Evolutionary conservation across 2,888 invertebrate genomes (phyloP), one percentile per base, ranked within the genome.

Genomic region (Meloe dianella): DNA sequence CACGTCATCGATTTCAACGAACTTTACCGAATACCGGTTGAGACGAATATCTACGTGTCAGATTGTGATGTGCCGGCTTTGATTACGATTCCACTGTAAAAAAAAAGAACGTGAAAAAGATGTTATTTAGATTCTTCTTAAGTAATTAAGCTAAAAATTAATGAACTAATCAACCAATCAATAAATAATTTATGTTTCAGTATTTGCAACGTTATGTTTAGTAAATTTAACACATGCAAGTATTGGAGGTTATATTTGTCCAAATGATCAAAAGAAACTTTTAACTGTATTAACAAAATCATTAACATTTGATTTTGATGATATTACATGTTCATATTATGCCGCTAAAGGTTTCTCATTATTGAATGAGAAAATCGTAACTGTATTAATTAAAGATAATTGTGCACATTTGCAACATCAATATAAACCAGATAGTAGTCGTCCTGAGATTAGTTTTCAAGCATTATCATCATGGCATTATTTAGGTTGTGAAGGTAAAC

Each of bases 331-430:
- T 5, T 82, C 92, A 32, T 92, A 94, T 80, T 92, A 92, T 85
- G 90, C 92, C 3, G 86, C 91, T 0, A 86, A 90, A 63, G 96
- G 95, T 58, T 87, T 91, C 64, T 89, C 88, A 73, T 84, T 90
- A 57, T 84, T 94, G 1, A 90, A 89, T 74, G 87, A 88, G 72
- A 82, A 87, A 14, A 81, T 91, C 67, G 88, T 86, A 47, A 85
- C 74, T 59, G 87, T 78, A 78, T 80, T 85, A 58, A 86, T 83
- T 67, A 79, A 73, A 70, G 89, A 79, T 86, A 90, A 85, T 83
- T 84, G 84, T 71, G 74, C 75, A 41, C 77, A 78, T 65, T 64
- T 83, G 1, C 75, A 80, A 61, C 73, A 74, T 10, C 63, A 78
- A 20, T 83, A 78, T 66, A 82, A 81, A 63, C 66, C 75, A 24